Percentiles rank a stretch among this genome's conserved stretches.
Conservation (phyloP, 2,113 vertebrate genomes). For the Corythaixoides concolor region DNA sequence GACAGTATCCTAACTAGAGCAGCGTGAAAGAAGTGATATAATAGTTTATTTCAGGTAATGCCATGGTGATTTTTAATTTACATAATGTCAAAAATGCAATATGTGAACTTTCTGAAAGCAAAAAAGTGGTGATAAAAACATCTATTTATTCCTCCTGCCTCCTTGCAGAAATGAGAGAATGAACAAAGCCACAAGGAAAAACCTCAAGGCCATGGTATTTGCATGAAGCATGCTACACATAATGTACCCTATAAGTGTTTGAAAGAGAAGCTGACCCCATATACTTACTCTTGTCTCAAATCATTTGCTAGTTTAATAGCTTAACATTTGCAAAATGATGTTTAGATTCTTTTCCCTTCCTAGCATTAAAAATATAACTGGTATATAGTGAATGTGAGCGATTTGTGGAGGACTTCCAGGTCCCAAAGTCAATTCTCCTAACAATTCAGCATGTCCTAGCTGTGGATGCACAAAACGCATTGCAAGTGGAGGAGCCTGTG, state of each 20-base stretch:
- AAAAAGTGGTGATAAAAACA: slow-evolving; percentile 64
- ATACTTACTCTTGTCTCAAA: slow-evolving; percentile 55
- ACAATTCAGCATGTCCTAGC: neutral
- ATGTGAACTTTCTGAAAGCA: slow-evolving; percentile 52
- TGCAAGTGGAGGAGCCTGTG: rapidly evolving
- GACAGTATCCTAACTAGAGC: slow-evolving; percentile 53
- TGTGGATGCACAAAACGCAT: neutral
- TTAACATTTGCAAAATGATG: slow-evolving; percentile 62
- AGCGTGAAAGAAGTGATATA: slow-evolving; percentile 50
- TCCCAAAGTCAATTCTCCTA: neutral
- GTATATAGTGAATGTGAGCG: neutral
- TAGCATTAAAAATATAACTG: neutral
- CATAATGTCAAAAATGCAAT: slow-evolving; percentile 57
- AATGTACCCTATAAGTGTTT: slow-evolving; percentile 16
- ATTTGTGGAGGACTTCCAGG: neutral
- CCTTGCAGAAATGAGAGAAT: slow-evolving; percentile 12
- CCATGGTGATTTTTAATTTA: slow-evolving; percentile 54
- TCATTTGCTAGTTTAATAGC: slow-evolving; percentile 66
- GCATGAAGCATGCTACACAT: slow-evolving; percentile 1
- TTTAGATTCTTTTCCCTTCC: slow-evolving; percentile 19
- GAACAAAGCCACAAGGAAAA: slow-evolving; percentile 46
- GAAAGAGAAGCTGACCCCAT: slow-evolving; percentile 49
- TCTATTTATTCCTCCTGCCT: slow-evolving; percentile 58
- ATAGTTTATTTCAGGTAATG: slow-evolving; percentile 58
- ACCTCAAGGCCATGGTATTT: slow-evolving; percentile 27